Base-by-base conservation (phyloP, 2,797 vertebrate genomes). In the Tarsius wallacei region DNA sequence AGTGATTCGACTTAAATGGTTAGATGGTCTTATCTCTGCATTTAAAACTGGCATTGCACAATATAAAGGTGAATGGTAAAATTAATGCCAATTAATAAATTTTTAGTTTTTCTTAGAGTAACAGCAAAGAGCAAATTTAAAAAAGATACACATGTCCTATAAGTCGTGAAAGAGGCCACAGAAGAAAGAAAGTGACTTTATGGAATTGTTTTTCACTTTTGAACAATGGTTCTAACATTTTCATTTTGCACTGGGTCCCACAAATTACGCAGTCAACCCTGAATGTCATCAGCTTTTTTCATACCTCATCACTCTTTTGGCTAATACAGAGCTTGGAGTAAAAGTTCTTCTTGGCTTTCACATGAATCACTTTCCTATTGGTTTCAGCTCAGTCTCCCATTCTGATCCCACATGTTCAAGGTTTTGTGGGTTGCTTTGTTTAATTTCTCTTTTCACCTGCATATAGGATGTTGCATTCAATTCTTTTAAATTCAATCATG, bases 401-500 rank as follows among this genome's bases (percentile, higher is more conserved):
- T 88, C 33, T 66, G 49, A 85, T 36, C 51, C 15, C 36, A 86
- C 6, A 24, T 19, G 1, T 47, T 94, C 61, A 53, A 76, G 33
- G 53, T 81, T 90, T 93, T 89, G 17, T 15, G 17, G 19, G 31
- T 36, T 66, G 33, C 19, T 83, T 84, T 55, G 8, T 80, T 81
- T 68, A 17, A 31, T 61, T 80, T 93, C 91, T 74, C 49, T 71
- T 82, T 61, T 13, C 42, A 51, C 11, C 7, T 82, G 64, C 59
- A 26, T 87, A 31, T 42, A 66, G 57, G 42, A 76, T 33, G 11
- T 36, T 55, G 7, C 53, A n/a, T 94, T 78, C 15, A 66, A 70
- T 88, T 74, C 10, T 81, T 81, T 76, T 64, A 80, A 81, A 64
- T 94, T 85, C 55, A 93, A 95, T 91, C 66, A 70, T 57, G 12